Base-by-base conservation (phyloP, 2,797 vertebrate species). In the Hozukius guyotensis region DNA sequence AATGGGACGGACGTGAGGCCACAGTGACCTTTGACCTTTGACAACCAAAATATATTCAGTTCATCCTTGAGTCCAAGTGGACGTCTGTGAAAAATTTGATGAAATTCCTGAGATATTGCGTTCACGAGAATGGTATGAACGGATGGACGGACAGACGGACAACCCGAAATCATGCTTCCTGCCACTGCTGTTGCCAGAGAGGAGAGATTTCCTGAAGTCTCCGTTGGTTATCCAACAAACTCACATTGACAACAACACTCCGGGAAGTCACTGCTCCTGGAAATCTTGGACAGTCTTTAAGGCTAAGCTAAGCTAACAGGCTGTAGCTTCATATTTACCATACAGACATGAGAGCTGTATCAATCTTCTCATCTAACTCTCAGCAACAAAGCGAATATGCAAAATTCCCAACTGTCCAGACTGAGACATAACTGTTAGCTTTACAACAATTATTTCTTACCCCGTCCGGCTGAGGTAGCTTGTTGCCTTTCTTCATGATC, bases 401-500 rank as follows among this genome's bases (percentile, higher is more conserved):
- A 8, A 18, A 36, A 12, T 29, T 1, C 11, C 22, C 4, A 57
- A 29, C 14, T 32, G 2, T 42, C 69, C 65, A 67, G n/a, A 49
- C 13, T n/a, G 59, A 68, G 22, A 14, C 4, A 8, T 34, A 12
- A 6, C 27, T 59, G 18, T 22, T 3, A 46, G 24, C 16, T 57
- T 42, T 53, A 49, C 8, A 8, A 13, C 12, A n/a, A 12, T n/a
- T 14, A 22, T 34, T 59, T 92, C 96, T 27, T 91, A 99, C 98
- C 90, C 81, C 85, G 1, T 92, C 89, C 1, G 95, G 88, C 55
- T 74, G 83, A 24, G 90, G 88, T 8, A 94, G 81, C 63, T 95
- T 94, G 49, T 93, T 92, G 56, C 91, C 93, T 64, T 95, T 99
- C 89, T 93, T 98, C 96, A 97, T 96, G 93, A 98, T 94, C 32